Base-by-base conservation (phyloP, 2,888 invertebrate genomes). In the Subacronicta megacephala region DNA sequence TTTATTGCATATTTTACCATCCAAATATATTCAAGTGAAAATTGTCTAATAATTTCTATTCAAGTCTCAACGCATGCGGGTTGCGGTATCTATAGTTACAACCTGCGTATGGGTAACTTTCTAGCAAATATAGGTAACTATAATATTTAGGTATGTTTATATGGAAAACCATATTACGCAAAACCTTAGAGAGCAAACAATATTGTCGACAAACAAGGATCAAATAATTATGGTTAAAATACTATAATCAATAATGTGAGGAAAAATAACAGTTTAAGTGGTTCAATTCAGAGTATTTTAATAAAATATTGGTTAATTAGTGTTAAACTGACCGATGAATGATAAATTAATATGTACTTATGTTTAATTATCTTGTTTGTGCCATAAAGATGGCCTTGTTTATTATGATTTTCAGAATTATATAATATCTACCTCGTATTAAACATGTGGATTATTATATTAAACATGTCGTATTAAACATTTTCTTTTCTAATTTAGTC, bases 61-160 rank as follows among this genome's bases (percentile, higher is more conserved):
- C 12, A 33, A 63, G 54, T 68, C 17, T 13, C 31, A 5, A 4
- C 18, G 9, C 9, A 65, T 65, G 65, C 70, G 65, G 65, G 65
- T 35, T 7, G 16, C 10, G 36, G 15, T 56, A 49, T 64, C 40
- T 53, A 54, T 6, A 4, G 15, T 55, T 33, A 59, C 45, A 18
- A 44, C 52, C 44, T 61, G 65, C 20, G 31, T 0, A 29, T 38
- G 45, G 16, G 55, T 66, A 71, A 88, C 90, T 91, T 90, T 91
- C 90, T 89, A 89, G 88, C 81, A 72, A 87, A 85, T 84, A 78
- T 20, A 23, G n/a, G n/a, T n/a, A n/a, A n/a, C n/a, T n/a, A n/a
- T n/a, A n/a, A n/a, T n/a, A n/a, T n/a, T n/a, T n/a, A n/a, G n/a
- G n/a, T n/a, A n/a, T n/a, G n/a, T n/a, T n/a, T n/a, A n/a, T n/a